phyloP scores from a whole-genome alignment of 2,113 vertebrate species.

The Pluvialis apricaria region DNA sequence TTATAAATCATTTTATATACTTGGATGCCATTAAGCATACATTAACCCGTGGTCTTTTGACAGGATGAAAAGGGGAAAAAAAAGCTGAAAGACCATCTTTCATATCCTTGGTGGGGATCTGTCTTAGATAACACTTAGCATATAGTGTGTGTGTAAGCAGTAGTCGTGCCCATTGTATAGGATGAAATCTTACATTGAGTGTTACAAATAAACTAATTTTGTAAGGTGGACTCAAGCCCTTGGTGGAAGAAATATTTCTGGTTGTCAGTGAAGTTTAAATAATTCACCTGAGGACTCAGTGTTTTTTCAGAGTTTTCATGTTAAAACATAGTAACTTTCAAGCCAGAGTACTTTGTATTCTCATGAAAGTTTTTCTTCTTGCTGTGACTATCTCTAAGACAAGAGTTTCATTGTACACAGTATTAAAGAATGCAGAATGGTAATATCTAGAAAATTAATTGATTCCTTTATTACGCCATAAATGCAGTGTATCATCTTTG shows the following conservation, averaged over 20 bases:
- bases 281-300: background rate
- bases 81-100: background rate
- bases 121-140: background rate
- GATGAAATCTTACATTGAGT: background rate
- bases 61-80: background rate
- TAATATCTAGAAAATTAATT: background rate
- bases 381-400: slow-evolving; percentile 23
- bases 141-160: background rate
- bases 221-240: background rate
- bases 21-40: background rate
- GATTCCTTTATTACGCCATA: background rate
- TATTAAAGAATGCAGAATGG: background rate
- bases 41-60: background rate
- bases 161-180: background rate
- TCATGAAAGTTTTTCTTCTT: slow-evolving; percentile 37
- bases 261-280: slow-evolving; percentile 37
- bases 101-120: background rate
- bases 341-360: background rate
- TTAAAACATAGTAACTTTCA: background rate
- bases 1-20: background rate
- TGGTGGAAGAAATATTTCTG: background rate
- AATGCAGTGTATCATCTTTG: background rate
- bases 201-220: background rate
- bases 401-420: slow-evolving; percentile 12
- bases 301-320: background rate